Evolutionary conservation across 2,113 vertebrate genomes (phyloP), one percentile per base, ranked within the genome.

Genomic region (Fulmarus glacialis): DNA sequence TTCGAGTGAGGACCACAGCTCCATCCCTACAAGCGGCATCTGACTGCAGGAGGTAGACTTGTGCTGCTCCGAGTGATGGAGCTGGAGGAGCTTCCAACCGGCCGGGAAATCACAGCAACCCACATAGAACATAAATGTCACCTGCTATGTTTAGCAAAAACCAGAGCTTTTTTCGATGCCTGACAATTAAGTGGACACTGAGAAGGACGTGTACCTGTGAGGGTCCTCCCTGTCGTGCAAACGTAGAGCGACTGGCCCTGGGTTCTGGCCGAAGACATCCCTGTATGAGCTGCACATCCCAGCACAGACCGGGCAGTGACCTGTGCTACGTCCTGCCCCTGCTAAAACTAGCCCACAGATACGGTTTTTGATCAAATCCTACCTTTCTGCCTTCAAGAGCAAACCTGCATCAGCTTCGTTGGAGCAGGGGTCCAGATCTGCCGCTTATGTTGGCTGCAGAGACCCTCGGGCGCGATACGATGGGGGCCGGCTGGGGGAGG

Each of bases 91-190:
- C 66, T 94, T 73, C 97, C 24, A 29, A 15, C 56, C 91, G 20
- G 52, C 48, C 3, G 3, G 79, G 93, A 70, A n/a, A 64, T 56
- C 67, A 14, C 45, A 92, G 22, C 47, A 40, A 4, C 48, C 52
- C 68, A 1, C 0, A 0, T 0, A 18, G 82, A 64, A 45, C 3
- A 5, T 32, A 1, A 11, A 27, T 21, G 48, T 53, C 73, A 12
- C 89, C 66, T 72, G 52, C 78, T 43, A 1, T 0, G 7, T 13
- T 45, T 6, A 15, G 38, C 72, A 36, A 16, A 42, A 71, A 32
- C 6, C 22, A 19, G n/a, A 91, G 63, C 32, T 48, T 43, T 38
- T 9, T 1, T 3, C 23, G 5, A 1, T 18, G 56, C 62, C 72
- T 66, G 55, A 5, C n/a, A 47, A 20, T 9, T 4, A 15, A 59